Base-by-base conservation (phyloP, 2,888 invertebrate species). In the Julus scanicus region DNA sequence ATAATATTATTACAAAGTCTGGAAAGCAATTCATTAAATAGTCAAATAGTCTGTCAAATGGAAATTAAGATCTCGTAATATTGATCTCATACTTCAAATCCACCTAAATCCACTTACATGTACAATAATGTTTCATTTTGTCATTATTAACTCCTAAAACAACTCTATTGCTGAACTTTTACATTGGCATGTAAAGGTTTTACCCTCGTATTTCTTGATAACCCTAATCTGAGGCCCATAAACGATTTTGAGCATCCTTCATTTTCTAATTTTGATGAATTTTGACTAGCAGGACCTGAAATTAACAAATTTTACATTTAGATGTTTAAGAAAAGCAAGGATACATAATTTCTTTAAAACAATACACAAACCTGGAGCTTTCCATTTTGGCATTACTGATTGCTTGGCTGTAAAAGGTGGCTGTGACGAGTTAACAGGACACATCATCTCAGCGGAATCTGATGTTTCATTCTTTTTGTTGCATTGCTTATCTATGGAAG, bases 151-250 rank as follows among this genome's bases (percentile, higher is more conserved):
- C 6, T 9, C 5, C 13, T 39, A 8, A 84, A 37, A 39, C 39
- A 11, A 2, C 20, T 9, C 17, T 84, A 48, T 37, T 37, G 40
- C 9, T 84, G 85, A n/a, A 39, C 17, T 84, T 84, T 84, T n/a
- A 84, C 48, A 20, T 48, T 84, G 37, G 40, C 48, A 84, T 84
- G 85, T 84, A 84, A 39, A 8, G 85, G 85, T 84, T 84, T 84
- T 8, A 84, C 48, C n/a, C 85, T 84, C 39, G 85, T 20, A 84
- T 84, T 84, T n/a, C 85, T 84, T 11, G 85, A 84, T n/a, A 84
- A 20, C 9, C 85, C 85, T 48, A 84, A 84, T 39, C 85, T 84
- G 85, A 84, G 85, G 8, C 48, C 48, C 40, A 48, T 84, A n/a
- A 9, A 39, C 20, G 20, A 8, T 71, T 20, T 71, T 71, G 71